phyloP scores from a whole-genome alignment of 2,797 vertebrate species.

The Dicrostonyx torquatus region DNA sequence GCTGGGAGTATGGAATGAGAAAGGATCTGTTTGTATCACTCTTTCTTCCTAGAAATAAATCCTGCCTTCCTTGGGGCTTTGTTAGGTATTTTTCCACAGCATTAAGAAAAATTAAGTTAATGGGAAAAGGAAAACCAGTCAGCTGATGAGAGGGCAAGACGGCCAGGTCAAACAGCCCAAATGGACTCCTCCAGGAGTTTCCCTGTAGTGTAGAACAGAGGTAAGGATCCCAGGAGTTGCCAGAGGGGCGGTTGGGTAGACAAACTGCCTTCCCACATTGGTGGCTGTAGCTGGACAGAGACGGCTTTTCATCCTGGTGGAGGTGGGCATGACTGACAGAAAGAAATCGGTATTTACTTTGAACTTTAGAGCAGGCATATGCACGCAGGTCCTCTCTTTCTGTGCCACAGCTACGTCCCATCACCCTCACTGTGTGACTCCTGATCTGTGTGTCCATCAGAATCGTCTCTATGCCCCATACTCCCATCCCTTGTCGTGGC shows the following conservation, averaged over 20 bases:
- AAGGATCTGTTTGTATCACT: no score
- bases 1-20: background rate
- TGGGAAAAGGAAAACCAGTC: background rate
- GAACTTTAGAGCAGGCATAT: background rate
- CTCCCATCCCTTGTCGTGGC: background rate
- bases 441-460: background rate
- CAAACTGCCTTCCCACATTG: background rate
- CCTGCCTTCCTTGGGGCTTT: background rate
- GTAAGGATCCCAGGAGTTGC: background rate
- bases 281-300: background rate
- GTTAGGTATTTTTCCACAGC: background rate
- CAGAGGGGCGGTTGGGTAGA: background rate
- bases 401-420: fast-evolving
- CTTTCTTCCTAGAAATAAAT: background rate
- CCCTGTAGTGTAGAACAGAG: background rate
- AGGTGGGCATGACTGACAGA: fast-evolving
- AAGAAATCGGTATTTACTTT: background rate
- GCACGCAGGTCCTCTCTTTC: no score
- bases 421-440: background rate
- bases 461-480: background rate
- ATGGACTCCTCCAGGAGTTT: background rate
- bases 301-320: background rate
- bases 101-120: background rate
- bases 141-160: background rate
- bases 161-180: background rate